Percentiles rank a stretch among this genome's conserved stretches.
Evolutionary conservation across 2,113 vertebrate genomes (phyloP).

Genomic region (Sorex araneus): DNA sequence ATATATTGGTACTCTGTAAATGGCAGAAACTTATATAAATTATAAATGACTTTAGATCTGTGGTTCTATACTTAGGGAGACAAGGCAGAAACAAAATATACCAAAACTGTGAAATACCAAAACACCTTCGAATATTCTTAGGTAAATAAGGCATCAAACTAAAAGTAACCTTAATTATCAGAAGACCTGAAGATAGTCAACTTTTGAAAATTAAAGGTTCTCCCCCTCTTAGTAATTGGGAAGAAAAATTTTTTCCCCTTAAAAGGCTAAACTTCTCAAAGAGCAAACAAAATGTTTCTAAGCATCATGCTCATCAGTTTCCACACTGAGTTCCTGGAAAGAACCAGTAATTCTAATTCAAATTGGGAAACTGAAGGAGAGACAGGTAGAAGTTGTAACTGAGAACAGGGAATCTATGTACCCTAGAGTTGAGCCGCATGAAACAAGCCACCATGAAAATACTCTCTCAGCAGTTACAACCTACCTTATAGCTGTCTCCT

Average conservation of each 20-base stretch:
- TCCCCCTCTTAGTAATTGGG: neutral
- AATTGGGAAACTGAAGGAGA: slow-evolving; percentile 19
- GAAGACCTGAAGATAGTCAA: slow-evolving; percentile 36
- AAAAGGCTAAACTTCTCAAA: slow-evolving; percentile 42
- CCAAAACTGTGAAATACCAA: slow-evolving; percentile 32
- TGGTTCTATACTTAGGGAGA: slow-evolving; percentile 41
- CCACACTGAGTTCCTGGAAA: neutral
- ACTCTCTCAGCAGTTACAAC: neutral
- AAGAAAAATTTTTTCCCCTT: neutral
- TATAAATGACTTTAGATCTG: neutral
- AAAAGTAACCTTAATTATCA: slow-evolving; percentile 49
- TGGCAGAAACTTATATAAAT: neutral
- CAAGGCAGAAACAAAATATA: slow-evolving; percentile 45
- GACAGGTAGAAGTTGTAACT: slow-evolving; percentile 7
- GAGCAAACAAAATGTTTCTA: slow-evolving; percentile 22
- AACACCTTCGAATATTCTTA: neutral
- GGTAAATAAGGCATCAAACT: slow-evolving; percentile 37
- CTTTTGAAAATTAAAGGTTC: slow-evolving; percentile 36
- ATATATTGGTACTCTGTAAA: neutral
- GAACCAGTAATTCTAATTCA: slow-evolving; percentile 11
- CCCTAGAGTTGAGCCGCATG: neutral
- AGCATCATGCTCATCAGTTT: neutral
- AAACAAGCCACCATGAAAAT: neutral
- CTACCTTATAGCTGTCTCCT: neutral
- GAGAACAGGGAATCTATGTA: neutral